These are phyloP conservation scores for Toxotes chatareus DNA, from an alignment of 2,113 vertebrate species.

Conservation along the genomic window DNA sequence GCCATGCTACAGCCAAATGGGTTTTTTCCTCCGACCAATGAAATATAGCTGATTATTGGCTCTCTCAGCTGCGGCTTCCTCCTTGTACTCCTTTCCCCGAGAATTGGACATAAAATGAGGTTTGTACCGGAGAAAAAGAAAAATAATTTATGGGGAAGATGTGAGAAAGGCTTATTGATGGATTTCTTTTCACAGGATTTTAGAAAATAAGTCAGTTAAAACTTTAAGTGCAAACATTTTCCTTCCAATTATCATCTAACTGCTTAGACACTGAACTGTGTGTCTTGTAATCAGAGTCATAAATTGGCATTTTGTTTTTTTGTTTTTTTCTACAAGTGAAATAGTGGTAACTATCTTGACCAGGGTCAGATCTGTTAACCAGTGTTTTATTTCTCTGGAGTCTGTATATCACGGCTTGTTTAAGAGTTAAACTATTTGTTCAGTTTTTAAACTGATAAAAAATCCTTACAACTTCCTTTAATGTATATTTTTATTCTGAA, in stretches of 20 bases:
- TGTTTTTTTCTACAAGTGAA: slow-evolving; percentile 37
- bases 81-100: slow-evolving; percentile 22
- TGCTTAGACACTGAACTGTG: slow-evolving; percentile 32
- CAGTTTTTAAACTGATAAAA: slow-evolving; percentile 29
- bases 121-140: slow-evolving; percentile 34
- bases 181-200: slow-evolving; percentile 37
- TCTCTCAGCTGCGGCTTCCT: slow-evolving; percentile 56
- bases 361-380: slow-evolving; percentile 47
- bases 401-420: slow-evolving; percentile 27
- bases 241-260: slow-evolving; percentile 57
- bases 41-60: slow-evolving; percentile 63
- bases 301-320: slow-evolving; percentile 58
- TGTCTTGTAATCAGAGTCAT: slow-evolving; percentile 67
- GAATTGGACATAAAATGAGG: slow-evolving; percentile 53
- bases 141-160: background rate
- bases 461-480: slow-evolving; percentile 18
- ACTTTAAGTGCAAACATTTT: slow-evolving; percentile 43
- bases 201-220: slow-evolving; percentile 36
- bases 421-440: slow-evolving; percentile 22
- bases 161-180: slow-evolving; percentile 36
- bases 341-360: slow-evolving; percentile 32
- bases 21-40: slow-evolving; percentile 61
- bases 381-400: slow-evolving; percentile 61
- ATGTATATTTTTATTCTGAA: background rate
- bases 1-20: slow-evolving; percentile 58